Percentiles rank a stretch among this genome's conserved stretches.
phyloP scores from a whole-genome alignment of 2,113 vertebrate species.

The Phyllopteryx taeniolatus region DNA sequence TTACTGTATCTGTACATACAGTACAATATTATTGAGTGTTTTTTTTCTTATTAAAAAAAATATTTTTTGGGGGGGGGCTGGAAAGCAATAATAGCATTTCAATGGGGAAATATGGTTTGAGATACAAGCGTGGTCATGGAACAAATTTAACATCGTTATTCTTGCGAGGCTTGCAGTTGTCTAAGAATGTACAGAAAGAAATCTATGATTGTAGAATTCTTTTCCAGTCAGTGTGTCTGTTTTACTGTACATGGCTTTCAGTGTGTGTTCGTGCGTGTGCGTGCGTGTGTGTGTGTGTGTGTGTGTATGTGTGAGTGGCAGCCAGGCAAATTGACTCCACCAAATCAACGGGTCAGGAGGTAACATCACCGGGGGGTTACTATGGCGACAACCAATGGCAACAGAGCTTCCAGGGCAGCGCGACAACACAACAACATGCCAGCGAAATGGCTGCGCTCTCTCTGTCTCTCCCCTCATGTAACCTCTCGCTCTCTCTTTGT shows the following conservation, averaged over 20 bases:
- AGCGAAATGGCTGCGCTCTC: conserved; percentile 60
- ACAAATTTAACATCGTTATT: no score
- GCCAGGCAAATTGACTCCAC: conserved; percentile 68
- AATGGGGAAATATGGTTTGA: no score
- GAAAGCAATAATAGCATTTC: no score
- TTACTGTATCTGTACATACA: no score
- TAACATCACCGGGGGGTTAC: conserved; percentile 74
- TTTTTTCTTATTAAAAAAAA: no score
- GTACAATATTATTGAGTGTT: no score
- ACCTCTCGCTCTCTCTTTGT: conserved; percentile 37
- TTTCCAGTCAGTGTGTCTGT: no score
- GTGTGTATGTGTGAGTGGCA: conserved; percentile 18
- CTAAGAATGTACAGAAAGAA: no score
- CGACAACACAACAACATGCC: conserved; percentile 47
- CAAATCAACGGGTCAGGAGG: conserved; percentile 76
- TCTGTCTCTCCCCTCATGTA: conserved; percentile 33
- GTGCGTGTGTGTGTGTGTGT: neutral
- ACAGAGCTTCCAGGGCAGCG: conserved; percentile 54
- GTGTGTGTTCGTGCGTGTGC: neutral
- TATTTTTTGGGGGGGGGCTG: no score
- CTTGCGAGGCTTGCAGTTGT: no score
- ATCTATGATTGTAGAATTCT: no score
- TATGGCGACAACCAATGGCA: conserved; percentile 75
- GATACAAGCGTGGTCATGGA: no score
- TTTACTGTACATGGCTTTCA: neutral